phyloP scores from a whole-genome alignment of 2,113 vertebrate genomes.

The Pundamilia nyererei region DNA sequence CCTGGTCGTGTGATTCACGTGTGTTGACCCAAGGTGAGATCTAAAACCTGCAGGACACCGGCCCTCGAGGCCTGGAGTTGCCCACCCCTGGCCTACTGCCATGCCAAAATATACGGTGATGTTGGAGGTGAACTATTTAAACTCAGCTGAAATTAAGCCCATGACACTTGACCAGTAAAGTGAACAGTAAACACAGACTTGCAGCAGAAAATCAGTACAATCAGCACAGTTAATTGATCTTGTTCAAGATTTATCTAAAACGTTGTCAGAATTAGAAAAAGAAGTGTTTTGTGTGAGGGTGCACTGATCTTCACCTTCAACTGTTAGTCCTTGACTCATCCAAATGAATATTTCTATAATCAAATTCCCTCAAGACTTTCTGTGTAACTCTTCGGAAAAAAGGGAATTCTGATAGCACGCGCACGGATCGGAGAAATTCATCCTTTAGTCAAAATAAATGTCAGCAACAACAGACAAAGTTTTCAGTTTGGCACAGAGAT shows the following conservation, averaged over 20 bases:
- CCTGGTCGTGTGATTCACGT: not conserved
- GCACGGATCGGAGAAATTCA: not conserved
- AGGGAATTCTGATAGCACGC: not conserved
- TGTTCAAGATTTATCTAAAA: not conserved
- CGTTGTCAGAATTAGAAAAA: not conserved
- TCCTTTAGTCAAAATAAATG: not conserved
- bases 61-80: fast-evolving
- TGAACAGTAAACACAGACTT: not conserved
- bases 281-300: not conserved
- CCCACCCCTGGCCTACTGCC: not conserved
- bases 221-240: not conserved
- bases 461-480: not conserved
- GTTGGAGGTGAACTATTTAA: not conserved
- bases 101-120: not conserved
- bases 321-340: not conserved
- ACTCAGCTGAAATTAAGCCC: not conserved
- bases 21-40: not conserved
- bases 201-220: not conserved
- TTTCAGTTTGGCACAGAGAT: not conserved
- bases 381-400: not conserved
- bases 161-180: not conserved
- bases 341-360: not conserved
- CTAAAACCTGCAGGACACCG: not conserved
- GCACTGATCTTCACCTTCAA: not conserved
- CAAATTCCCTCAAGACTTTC: not conserved